Evolutionary conservation across 2,888 invertebrate genomes (phyloP).

Genomic region (Pteria penguin): DNA sequence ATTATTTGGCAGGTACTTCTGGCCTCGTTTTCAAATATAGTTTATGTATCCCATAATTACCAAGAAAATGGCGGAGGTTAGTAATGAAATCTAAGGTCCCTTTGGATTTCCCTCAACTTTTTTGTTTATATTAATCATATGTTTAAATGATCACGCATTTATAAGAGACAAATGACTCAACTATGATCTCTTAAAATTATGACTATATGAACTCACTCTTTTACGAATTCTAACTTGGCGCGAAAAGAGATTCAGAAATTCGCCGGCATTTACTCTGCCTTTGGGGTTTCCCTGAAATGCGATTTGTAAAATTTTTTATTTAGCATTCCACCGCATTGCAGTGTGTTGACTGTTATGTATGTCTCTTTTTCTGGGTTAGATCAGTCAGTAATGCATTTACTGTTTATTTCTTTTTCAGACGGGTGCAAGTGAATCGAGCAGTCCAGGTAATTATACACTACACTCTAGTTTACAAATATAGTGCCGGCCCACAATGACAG

Average conservation of each 20-base stretch:
- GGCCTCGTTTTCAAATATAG: constrained; percentile 71
- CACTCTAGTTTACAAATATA: not conserved
- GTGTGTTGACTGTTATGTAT: too few relatives aligned
- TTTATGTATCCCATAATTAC: constrained; percentile 73
- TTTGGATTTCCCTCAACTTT: constrained; percentile 47
- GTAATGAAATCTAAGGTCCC: constrained; percentile 44
- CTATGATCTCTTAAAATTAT: constrained; percentile 18
- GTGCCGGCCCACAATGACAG: too few relatives aligned
- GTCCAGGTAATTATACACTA: constrained; percentile 66
- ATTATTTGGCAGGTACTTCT: constrained; percentile 20
- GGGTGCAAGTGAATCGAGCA: constrained; percentile 72
- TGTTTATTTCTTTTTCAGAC: too few relatives aligned
- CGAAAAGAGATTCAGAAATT: constrained; percentile 5
- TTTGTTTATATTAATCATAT: not conserved
- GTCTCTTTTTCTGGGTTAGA: too few relatives aligned
- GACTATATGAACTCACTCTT: constrained; percentile 6
- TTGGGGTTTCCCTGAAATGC: constrained; percentile 27
- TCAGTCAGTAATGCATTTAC: too few relatives aligned
- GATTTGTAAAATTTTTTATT: not conserved
- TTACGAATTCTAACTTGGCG: constrained; percentile 23
- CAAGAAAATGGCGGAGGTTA: constrained; percentile 79
- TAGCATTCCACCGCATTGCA: not conserved
- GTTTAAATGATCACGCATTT: constrained; percentile 26
- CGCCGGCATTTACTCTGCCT: not conserved
- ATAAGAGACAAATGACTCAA: constrained; percentile 40